Evolutionary conservation across 92 coral and sea anemone genomes (phyloP), one percentile per base, ranked within the genome.

Genomic region (Zoanthus sansibaricus): DNA sequence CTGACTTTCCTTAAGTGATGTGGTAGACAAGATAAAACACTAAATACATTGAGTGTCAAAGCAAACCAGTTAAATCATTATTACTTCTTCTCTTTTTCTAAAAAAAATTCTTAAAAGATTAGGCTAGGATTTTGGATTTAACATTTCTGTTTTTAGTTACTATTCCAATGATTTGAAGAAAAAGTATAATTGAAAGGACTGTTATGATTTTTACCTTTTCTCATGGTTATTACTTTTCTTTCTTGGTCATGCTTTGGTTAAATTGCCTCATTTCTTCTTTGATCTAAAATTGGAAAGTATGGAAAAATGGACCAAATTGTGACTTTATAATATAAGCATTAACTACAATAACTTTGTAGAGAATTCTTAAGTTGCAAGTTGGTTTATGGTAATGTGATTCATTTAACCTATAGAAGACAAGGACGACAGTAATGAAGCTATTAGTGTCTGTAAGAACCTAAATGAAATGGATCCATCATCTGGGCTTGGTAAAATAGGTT

Each of bases 401-500:
- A 15, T 16, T 49, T 4, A 9, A 12, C 5, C 67, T 21, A 14
- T 67, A 71, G 78, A 49, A 17, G 71, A 8, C 56, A 33, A 30
- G 1, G 72, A 9, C 55, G 85, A 45, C 67, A 47, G 61, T 66
- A 58, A 18, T 12, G 87, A 94, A 69, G 90, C 79, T 52, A 56
- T 88, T 49, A 71, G 52, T 55, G 62, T 95, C 9, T 95, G 87
- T 83, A 91, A 92, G 86, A 89, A 88, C 30, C 91, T 96, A 79
- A 82, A 78, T 33, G 90, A 90, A 79, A 54, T 95, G 67, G 86
- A 93, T 68, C 95, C 98, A 0, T 87, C 68, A 16, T 96, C 98
- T 72, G 93, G 90, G 15, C 71, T 95, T 68, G 94, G 95, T 30
- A 71, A 72, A 54, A 76, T 96, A 71, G 98, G 99, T 61, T 78